phyloP scores from a whole-genome alignment of 2,797 vertebrate genomes.

The Acipenser oxyrinchus region DNA sequence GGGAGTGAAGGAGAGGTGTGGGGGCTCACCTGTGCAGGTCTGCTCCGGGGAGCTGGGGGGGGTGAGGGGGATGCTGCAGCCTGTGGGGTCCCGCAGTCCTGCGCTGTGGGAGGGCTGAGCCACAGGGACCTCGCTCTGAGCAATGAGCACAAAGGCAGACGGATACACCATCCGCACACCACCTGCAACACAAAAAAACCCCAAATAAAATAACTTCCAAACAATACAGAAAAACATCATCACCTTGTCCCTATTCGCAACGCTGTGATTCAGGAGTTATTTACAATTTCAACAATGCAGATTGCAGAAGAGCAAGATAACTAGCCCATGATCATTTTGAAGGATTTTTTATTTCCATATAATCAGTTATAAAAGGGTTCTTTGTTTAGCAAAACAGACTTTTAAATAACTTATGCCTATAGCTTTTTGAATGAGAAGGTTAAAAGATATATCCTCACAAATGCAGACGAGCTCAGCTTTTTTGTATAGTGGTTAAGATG shows the following conservation, averaged over 20 bases:
- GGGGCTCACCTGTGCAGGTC: slow-evolving; percentile 68
- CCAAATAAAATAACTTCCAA: not conserved
- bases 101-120: slow-evolving; percentile 64
- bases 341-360: too few relatives aligned
- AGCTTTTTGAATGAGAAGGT: too few relatives aligned
- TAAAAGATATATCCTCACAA: too few relatives aligned
- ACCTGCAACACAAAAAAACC: slow-evolving; percentile 47
- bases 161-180: slow-evolving; percentile 97
- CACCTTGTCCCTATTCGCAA: not conserved
- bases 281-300: too few relatives aligned
- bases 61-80: slow-evolving; percentile 86
- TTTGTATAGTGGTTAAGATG: too few relatives aligned
- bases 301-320: too few relatives aligned
- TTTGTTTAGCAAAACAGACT: too few relatives aligned
- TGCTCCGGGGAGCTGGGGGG: slow-evolving; percentile 93
- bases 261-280: too few relatives aligned
- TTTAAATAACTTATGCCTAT: too few relatives aligned
- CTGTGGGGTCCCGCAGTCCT: slow-evolving; percentile 74
- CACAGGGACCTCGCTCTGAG: slow-evolving; percentile 84
- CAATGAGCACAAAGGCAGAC: slow-evolving; percentile 88
- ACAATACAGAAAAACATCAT: not conserved
- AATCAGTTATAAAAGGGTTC: too few relatives aligned
- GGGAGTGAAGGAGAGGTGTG: not conserved
- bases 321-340: too few relatives aligned
- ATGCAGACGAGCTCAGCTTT: too few relatives aligned